Conservation (phyloP, 2,797 vertebrate species). For the Notamacropus eugenii region DNA sequence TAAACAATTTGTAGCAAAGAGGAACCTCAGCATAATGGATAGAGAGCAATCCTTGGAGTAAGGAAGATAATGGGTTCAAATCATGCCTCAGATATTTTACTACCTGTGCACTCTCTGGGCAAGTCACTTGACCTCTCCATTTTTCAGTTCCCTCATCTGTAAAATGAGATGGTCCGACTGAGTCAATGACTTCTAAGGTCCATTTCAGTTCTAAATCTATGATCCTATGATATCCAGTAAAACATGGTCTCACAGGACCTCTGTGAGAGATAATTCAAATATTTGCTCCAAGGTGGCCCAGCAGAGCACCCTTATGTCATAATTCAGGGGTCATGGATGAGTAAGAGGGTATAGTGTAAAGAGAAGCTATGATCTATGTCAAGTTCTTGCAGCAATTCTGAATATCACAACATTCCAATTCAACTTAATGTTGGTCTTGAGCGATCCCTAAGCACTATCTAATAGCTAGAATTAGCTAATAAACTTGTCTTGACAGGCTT, state of each 20-base stretch:
- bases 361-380: neutral
- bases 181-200: neutral
- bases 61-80: no score
- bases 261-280: neutral
- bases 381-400: neutral
- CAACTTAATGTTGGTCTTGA: neutral
- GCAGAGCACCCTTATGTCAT: neutral
- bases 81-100: no score
- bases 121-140: no score
- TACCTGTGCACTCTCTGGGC: no score
- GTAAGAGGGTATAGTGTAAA: neutral
- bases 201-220: neutral
- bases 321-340: slow-evolving; percentile 14
- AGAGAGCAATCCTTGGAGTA: no score
- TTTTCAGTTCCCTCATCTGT: neutral
- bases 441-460: neutral
- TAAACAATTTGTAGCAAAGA: no score
- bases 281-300: neutral
- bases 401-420: slow-evolving; percentile 29
- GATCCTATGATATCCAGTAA: neutral
- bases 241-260: neutral
- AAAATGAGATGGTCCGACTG: neutral
- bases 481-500: neutral
- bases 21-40: no score
- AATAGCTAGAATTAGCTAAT: neutral